These are phyloP conservation scores for Brachionus plicatilis DNA, from an alignment of 1,140 invertebrate species.

Conservation along the genomic window DNA sequence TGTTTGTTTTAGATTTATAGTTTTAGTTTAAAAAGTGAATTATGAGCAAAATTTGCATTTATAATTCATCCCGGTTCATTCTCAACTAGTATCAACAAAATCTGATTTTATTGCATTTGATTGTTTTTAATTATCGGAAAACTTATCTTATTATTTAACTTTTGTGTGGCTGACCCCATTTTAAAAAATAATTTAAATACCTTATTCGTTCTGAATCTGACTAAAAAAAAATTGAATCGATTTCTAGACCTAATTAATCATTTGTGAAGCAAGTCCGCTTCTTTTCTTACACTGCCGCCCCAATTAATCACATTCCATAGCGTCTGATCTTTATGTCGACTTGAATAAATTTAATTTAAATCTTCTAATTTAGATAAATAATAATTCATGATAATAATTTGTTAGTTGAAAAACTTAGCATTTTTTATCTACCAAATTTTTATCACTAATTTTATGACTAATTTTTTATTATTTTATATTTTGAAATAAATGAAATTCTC, in stretches of 20 bases:
- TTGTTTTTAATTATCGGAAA: background rate
- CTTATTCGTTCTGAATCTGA: background rate
- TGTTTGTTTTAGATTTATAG: background rate
- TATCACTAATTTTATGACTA: background rate
- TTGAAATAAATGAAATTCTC: background rate
- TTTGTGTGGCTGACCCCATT: background rate
- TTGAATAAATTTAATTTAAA: background rate
- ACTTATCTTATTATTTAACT: background rate
- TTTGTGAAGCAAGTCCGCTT: background rate
- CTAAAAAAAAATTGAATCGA: background rate
- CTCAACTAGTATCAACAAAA: background rate
- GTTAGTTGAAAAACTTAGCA: background rate
- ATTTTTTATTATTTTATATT: background rate
- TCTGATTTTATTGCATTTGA: background rate
- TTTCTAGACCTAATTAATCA: background rate
- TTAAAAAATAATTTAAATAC: background rate
- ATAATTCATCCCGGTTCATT: background rate
- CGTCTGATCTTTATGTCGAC: background rate
- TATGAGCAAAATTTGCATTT: background rate
- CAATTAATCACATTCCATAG: background rate
- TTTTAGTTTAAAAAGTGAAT: background rate
- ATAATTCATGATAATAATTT: background rate
- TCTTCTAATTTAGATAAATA: background rate
- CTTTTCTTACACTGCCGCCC: background rate
- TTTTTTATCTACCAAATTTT: background rate